phyloP scores from a whole-genome alignment of 2,113 vertebrate genomes.

The Phyllostomus hastatus region DNA sequence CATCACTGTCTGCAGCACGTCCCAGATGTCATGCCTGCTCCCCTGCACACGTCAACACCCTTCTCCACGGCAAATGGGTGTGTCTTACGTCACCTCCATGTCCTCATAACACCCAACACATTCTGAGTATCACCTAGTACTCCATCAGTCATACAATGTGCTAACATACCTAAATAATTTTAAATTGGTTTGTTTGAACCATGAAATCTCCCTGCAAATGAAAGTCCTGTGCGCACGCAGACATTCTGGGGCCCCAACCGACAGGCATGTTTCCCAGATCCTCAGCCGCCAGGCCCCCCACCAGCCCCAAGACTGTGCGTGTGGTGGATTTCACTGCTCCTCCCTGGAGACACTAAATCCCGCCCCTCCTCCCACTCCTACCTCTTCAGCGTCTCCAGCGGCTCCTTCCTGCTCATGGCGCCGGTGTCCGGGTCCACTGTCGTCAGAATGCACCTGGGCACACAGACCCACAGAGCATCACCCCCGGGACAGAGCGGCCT shows the following conservation, averaged over 20 bases:
- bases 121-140: not conserved
- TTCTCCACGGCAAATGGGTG: not conserved
- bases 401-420: constrained; percentile 88
- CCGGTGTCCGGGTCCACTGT: constrained; percentile 94
- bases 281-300: not conserved
- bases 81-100: not conserved
- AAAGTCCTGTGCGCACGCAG: not conserved
- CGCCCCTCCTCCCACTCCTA: constrained; percentile 43
- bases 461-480: not conserved
- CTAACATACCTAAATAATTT: not conserved
- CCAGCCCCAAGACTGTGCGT: not conserved
- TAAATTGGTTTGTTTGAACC: not conserved
- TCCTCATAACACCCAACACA: not conserved
- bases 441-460: constrained; percentile 91
- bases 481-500: accelerated
- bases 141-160: not conserved
- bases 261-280: not conserved
- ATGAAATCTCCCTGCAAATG: not conserved
- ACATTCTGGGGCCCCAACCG: not conserved
- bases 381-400: constrained; percentile 92
- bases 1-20: not conserved
- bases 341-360: accelerated
- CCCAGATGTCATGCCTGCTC: not conserved
- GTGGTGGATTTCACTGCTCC: not conserved
- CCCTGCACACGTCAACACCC: not conserved